These are phyloP conservation scores for Phenganax subtilis DNA, from an alignment of 92 coral and sea anemone species.

Conservation along the genomic window DNA sequence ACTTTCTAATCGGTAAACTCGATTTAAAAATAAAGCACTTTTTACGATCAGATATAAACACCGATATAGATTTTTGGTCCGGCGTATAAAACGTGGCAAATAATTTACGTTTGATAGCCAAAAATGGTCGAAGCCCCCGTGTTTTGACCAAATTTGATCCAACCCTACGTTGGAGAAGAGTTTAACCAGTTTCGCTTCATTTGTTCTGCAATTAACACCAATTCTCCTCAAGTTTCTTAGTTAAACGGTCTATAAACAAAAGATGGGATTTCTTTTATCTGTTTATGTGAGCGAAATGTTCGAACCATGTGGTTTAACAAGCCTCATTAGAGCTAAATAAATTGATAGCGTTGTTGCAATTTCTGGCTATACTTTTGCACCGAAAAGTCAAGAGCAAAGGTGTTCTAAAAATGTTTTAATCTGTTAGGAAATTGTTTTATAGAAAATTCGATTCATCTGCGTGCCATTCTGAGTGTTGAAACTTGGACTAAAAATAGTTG, in stretches of 20 bases:
- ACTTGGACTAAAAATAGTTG: constrained; percentile 3
- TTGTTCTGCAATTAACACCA: constrained; percentile 17
- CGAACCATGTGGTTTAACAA: too few relatives aligned
- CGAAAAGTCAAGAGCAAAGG: background rate
- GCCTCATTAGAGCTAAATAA: too few relatives aligned
- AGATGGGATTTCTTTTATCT: background rate
- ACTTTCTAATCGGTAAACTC: background rate
- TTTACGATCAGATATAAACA: background rate
- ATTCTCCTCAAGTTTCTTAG: background rate
- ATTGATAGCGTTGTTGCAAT: too few relatives aligned
- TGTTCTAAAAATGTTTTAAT: background rate
- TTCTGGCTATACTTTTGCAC: too few relatives aligned
- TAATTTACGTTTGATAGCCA: background rate
- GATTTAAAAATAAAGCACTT: constrained; percentile 11
- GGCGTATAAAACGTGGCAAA: background rate
- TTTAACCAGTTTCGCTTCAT: background rate
- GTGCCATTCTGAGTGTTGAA: background rate
- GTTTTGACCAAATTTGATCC: background rate
- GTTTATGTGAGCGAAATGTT: background rate
- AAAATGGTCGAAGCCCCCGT: background rate
- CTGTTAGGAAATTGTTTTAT: background rate
- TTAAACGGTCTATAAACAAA: too few relatives aligned
- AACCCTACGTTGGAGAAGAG: background rate
- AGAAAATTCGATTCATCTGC: background rate
- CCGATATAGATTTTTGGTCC: background rate